phyloP scores from a whole-genome alignment of 2,888 invertebrate genomes.

The Chrysolina americana region DNA sequence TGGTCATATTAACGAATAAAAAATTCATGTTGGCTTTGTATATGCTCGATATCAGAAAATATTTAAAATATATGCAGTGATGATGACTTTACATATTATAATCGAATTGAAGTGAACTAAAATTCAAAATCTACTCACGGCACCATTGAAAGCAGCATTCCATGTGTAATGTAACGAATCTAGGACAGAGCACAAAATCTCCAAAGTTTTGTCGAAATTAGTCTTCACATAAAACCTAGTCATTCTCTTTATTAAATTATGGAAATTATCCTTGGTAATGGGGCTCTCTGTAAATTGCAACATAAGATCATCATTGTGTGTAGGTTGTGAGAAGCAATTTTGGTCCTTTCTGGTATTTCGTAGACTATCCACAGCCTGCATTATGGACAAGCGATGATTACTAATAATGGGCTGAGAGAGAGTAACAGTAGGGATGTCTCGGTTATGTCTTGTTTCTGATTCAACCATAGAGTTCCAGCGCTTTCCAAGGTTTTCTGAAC shows the following conservation, averaged over 20 bases:
- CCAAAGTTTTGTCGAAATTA: constrained; percentile 77
- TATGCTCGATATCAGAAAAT: no score
- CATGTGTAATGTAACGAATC: constrained; percentile 78
- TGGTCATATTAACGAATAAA: no score
- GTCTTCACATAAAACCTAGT: constrained; percentile 91
- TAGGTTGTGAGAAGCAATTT: constrained; percentile 90
- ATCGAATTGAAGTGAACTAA: background rate
- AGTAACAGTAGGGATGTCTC: constrained; percentile 59
- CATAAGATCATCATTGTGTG: constrained; percentile 85
- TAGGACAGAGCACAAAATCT: constrained; percentile 76
- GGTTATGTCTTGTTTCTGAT: constrained; percentile 69
- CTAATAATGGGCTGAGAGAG: constrained; percentile 62
- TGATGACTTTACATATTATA: no score
- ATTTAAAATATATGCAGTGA: no score
- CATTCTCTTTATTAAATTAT: constrained; percentile 90
- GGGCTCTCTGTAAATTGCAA: constrained; percentile 73
- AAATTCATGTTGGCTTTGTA: no score
- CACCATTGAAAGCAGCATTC: constrained; percentile 75
- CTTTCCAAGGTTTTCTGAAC: constrained; percentile 47
- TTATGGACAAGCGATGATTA: constrained; percentile 49
- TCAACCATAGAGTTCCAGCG: constrained; percentile 63
- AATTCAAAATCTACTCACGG: constrained; percentile 69
- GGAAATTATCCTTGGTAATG: constrained; percentile 75
- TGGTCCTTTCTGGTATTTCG: constrained; percentile 60
- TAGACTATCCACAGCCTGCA: constrained; percentile 55